Conservation (phyloP, 2,797 vertebrate species). For the Crenuchus spilurus region DNA sequence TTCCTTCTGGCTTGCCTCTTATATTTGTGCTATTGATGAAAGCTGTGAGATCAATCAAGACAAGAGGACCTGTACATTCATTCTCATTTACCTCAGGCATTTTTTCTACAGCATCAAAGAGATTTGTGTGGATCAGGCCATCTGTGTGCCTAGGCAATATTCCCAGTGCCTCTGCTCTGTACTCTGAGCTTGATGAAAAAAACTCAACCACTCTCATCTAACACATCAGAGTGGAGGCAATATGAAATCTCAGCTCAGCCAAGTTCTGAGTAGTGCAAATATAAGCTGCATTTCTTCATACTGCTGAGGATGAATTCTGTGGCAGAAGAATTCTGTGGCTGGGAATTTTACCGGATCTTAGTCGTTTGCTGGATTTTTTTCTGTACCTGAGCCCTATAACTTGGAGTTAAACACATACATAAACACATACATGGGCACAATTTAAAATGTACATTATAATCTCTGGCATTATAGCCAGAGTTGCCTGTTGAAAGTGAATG, state of each 20-base stretch:
- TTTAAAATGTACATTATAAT: too few species aligned
- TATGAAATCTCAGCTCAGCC: slow-evolving; percentile 8
- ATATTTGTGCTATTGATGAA: slow-evolving; percentile 64
- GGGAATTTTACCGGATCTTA: not conserved
- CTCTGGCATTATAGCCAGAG: too few species aligned
- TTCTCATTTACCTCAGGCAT: slow-evolving; percentile 69
- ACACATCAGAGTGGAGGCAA: slow-evolving; percentile 25
- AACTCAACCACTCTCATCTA: slow-evolving; percentile 23
- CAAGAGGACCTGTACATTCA: slow-evolving; percentile 60
- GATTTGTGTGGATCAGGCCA: slow-evolving; percentile 58
- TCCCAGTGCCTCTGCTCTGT: slow-evolving; percentile 43
- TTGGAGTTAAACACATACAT: not conserved
- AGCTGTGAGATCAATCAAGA: slow-evolving; percentile 65
- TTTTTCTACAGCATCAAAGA: slow-evolving; percentile 57
- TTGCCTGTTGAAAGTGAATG: too few species aligned
- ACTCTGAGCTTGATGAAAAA: slow-evolving; percentile 47
- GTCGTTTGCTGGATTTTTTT: not conserved
- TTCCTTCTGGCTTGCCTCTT: slow-evolving; percentile 32
- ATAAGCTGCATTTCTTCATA: not conserved
- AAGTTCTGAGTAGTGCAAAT: not conserved
- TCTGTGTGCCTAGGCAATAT: slow-evolving; percentile 62
- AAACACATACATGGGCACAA: too few species aligned
- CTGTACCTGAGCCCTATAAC: not conserved
- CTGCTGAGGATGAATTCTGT: not conserved
- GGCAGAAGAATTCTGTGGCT: too few species aligned